Evolutionary conservation across 2,888 invertebrate species (phyloP).

Genomic region (Sphecodes monilicornis): DNA sequence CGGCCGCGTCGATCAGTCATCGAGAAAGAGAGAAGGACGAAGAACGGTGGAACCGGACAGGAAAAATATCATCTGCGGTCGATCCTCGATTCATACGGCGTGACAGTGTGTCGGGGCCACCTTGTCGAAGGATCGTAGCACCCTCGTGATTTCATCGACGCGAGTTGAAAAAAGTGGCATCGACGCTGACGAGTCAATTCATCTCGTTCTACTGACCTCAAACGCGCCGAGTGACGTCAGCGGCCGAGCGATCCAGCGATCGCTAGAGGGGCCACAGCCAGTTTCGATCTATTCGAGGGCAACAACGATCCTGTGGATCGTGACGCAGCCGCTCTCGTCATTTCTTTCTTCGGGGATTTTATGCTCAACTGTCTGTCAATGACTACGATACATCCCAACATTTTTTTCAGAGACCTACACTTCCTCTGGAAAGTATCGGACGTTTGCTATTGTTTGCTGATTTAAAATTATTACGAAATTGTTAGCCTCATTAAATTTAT

Average conservation of each 20-base stretch:
- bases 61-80: slow-evolving; percentile 32
- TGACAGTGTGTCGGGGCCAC: slow-evolving; percentile 53
- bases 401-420: neutral
- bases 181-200: slow-evolving; percentile 78
- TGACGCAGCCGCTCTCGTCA: slow-evolving; percentile 32
- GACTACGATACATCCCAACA: neutral
- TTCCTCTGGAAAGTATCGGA: neutral
- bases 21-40: neutral
- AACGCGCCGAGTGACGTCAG: slow-evolving; percentile 75
- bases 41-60: neutral
- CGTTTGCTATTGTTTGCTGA: neutral
- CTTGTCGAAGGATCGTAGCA: slow-evolving; percentile 57
- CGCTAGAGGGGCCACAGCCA: slow-evolving; percentile 40
- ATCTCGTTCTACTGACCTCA: slow-evolving; percentile 79
- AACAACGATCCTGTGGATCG: slow-evolving; percentile 47
- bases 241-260: slow-evolving; percentile 27
- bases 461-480: neutral
- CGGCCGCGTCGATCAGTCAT: slow-evolving; percentile 26
- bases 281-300: slow-evolving; percentile 56
- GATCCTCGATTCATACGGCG: slow-evolving; percentile 47
- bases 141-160: slow-evolving; percentile 72
- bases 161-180: slow-evolving; percentile 71
- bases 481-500: too few relatives aligned
- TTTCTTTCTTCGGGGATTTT: neutral
- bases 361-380: neutral